These are phyloP conservation scores for Blera fallax DNA, from an alignment of 2,888 invertebrate genomes.

Conservation along the genomic window DNA sequence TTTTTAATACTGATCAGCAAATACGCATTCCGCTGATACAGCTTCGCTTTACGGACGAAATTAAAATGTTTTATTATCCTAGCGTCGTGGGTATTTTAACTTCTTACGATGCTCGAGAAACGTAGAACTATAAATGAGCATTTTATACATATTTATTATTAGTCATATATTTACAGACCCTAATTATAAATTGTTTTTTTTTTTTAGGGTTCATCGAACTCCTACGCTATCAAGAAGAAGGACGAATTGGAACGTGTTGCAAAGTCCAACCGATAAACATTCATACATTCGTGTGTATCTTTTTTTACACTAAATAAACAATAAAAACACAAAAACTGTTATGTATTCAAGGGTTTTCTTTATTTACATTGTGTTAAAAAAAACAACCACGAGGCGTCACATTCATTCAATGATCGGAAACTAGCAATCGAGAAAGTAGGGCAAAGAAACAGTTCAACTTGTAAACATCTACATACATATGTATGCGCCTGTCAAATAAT, in stretches of 20 bases:
- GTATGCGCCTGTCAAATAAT: too few relatives aligned
- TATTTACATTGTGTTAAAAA: background rate
- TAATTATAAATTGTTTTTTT: conserved; percentile 17
- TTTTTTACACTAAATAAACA: conserved; percentile 69
- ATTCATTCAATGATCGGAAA: too few relatives aligned
- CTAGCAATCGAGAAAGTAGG: too few relatives aligned
- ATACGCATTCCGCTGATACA: conserved; percentile 51
- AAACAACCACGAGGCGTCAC: too few relatives aligned
- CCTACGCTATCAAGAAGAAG: conserved; percentile 99
- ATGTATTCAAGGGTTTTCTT: background rate
- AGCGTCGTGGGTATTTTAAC: conserved; percentile 74
- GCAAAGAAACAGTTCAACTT: too few relatives aligned
- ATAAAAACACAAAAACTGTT: conserved; percentile 26
- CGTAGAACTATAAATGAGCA: conserved; percentile 76
- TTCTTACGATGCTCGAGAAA: conserved; percentile 78
- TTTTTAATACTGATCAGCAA: conserved; percentile 49
- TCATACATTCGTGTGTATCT: conserved; percentile 68
- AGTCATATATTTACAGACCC: background rate
- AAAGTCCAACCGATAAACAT: conserved; percentile 99
- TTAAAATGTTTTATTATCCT: conserved; percentile 79
- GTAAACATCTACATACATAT: too few relatives aligned
- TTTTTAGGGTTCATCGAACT: conserved; percentile 96
- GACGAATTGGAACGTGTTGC: conserved; percentile 99
- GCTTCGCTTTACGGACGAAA: conserved; percentile 79
- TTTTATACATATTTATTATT: conserved; percentile 6